Base-by-base conservation (phyloP, 2,888 invertebrate species). In the Acleris cristana region DNA sequence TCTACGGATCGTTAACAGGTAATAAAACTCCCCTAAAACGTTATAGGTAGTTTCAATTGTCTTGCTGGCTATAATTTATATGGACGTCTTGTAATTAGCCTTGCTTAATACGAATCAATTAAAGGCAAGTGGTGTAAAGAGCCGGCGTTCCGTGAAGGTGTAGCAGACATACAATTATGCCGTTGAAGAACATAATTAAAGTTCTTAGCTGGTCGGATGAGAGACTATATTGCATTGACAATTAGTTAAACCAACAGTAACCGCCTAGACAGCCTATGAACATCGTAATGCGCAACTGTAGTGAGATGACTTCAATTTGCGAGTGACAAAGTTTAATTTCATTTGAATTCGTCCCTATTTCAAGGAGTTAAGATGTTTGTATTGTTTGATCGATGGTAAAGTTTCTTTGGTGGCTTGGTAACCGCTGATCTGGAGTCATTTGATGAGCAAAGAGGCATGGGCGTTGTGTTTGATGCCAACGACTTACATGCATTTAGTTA, bases 61-160 rank as follows among this genome's bases (percentile, higher is more conserved):
- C 71, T 64, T 26, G 16, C 51, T 14, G 16, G 26, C 51, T 34
- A 64, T 68, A 63, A 68, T 64, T 65, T 53, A 59, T 68, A 54
- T 26, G 51, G 60, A 40, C 30, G 48, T 64, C 70, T 63, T 66
- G 70, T 73, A 76, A 78, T 76, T 76, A 78, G 72, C 63, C 45
- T 66, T 69, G 53, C 70, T 75, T 77, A 77, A 76, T 74, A 74
- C 72, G 75, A 77, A 79, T 76, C 78, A 79, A 80, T 82, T 82
- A 80, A 58, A 40, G 69, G 65, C 72, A 74, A 69, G 69, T 69
- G 67, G 63, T 70, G 65, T 67, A 65, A 67, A 65, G 60, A 49
- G 44, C 23, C 65, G 59, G 49, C 69, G 60, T 62, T 62, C 65
- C 61, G 54, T 70, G 58, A 73, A 72, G 67, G 67, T 69, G 70